Base-by-base conservation (phyloP, 2,797 vertebrate species). In the Hydrophis major region DNA sequence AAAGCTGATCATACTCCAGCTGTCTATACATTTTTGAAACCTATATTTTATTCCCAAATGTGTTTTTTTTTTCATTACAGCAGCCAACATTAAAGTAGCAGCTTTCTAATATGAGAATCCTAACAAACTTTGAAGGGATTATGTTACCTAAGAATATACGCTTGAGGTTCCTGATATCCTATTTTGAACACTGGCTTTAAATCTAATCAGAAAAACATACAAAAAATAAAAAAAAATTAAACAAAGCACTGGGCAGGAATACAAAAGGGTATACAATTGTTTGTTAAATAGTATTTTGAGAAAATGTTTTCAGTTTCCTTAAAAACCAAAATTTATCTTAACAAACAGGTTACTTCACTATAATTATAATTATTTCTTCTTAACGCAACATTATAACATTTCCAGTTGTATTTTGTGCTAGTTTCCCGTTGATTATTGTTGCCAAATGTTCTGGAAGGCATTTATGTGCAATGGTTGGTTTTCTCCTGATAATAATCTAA, bases 11-110 rank as follows among this genome's bases (percentile, higher is more conserved):
- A 90, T 87, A 6, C 88, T 93, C 87, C 94, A 93, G 88, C 91
- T 66, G 0, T 3, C 74, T 61, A 74, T 0, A 7, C 86, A 27
- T 83, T 50, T 61, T 95, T 63, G 78, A 88, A 94, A 88, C 27
- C 32, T 93, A 92, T 55, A 92, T 90, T 18, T 94, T 63, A 57
- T 89, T 90, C 57, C 57, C 74, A 42, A 61, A 61, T 91, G 4
- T 92, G 0, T 18, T n/a, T 93, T 93, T 25, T 25, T 94, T 25
- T 66, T 16, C 56, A 2, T 92, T 89, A 93, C 90, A 95, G 93
- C 91, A 96, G 93, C 86, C 94, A 91, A 93, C 66, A 89, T 89
- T 91, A 88, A 93, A 25, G 94, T 14, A 93, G 90, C 88, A 59
- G 0, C n/a, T 94, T 93, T 91, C 90, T 92, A 42, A 90, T 92